Evolutionary conservation across 2,888 invertebrate genomes (phyloP).

Genomic region (Ectemnius cavifrons): DNA sequence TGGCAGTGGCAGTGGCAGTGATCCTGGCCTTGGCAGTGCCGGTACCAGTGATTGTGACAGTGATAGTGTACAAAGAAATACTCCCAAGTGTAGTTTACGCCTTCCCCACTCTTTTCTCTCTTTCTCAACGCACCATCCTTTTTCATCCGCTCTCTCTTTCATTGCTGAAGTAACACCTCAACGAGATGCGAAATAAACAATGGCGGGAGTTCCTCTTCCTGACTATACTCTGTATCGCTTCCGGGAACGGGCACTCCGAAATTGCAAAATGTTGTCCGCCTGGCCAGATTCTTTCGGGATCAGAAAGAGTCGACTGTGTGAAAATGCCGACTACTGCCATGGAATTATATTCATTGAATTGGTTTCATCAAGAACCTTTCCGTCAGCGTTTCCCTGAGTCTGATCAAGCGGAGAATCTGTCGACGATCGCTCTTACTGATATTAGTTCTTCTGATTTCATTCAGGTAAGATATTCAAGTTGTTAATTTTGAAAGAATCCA

Average conservation of each 20-base stretch:
- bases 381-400: slow-evolving; percentile 44
- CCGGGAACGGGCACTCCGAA: too few species aligned
- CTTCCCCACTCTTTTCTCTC: too few species aligned
- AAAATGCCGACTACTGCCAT: background rate
- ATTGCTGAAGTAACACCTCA: too few species aligned
- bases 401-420: slow-evolving; percentile 29
- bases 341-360: slow-evolving; percentile 22
- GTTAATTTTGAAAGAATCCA: slow-evolving; percentile 8
- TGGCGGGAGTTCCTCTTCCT: too few species aligned
- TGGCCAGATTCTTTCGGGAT: slow-evolving; percentile 51
- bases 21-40: slow-evolving; percentile 6
- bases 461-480: slow-evolving; percentile 23
- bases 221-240: too few species aligned
- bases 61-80: background rate
- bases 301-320: slow-evolving; percentile 21
- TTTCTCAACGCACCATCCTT: too few species aligned
- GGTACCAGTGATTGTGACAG: background rate
- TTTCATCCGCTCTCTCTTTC: too few species aligned
- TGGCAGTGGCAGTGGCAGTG: slow-evolving; percentile 10
- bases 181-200: too few species aligned
- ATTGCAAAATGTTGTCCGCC: slow-evolving; percentile 53
- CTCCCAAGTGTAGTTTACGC: too few species aligned
- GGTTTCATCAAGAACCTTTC: too few species aligned
- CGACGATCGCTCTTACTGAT: slow-evolving; percentile 22
- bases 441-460: slow-evolving; percentile 23